Percentiles rank a stretch among this genome's conserved stretches.
Conservation (phyloP, 2,797 vertebrate genomes). For the Cossypha dichroa region DNA sequence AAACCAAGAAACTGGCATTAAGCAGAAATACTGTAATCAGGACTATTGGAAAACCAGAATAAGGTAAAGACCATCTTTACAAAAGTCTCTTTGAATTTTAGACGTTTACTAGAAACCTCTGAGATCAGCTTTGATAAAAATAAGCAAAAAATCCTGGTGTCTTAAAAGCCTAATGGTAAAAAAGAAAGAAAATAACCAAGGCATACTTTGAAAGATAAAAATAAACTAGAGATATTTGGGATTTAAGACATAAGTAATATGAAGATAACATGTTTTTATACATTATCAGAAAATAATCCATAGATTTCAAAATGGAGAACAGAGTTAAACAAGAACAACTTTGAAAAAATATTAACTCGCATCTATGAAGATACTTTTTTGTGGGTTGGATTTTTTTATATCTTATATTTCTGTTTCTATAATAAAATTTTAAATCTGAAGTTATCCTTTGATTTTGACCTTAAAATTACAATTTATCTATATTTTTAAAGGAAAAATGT, state of each 20-base stretch:
- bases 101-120: not conserved
- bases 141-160: not conserved
- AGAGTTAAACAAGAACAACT: not conserved
- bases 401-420: not conserved
- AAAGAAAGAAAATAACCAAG: not conserved
- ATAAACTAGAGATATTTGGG: not conserved
- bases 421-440: not conserved
- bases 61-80: not conserved
- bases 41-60: not conserved
- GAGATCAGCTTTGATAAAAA: not conserved
- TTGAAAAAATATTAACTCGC: not conserved
- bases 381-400: fast-evolving
- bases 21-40: not conserved
- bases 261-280: not conserved
- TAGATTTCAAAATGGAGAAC: not conserved
- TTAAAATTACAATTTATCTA: not conserved
- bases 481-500: not conserved
- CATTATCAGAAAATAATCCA: not conserved
- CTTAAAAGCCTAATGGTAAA: not conserved
- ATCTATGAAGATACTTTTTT: not conserved
- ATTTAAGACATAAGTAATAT: not conserved
- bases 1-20: not conserved
- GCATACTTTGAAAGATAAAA: not conserved
- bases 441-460: not conserved
- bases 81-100: not conserved